Evolutionary conservation across 23 tunicate genomes (phyloP), one percentile per base, ranked within the genome.

Genomic region (Corella eumyota): DNA sequence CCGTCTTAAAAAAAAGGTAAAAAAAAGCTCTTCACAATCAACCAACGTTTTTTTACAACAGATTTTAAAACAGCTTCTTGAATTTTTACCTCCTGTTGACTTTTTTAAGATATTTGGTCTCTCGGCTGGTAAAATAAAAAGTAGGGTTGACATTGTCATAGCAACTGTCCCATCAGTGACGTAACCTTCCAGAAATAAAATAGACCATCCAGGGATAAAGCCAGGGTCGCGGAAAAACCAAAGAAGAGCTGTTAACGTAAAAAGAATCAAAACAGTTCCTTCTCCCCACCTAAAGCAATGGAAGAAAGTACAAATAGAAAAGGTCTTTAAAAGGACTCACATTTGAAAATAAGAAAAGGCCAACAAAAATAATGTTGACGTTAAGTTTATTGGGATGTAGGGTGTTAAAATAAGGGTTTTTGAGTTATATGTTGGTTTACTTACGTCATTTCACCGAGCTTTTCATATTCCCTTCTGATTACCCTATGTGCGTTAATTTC

Each of bases 191-290:
- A 33, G 46, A 35, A 83, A 83, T 17, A 83, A 1, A 36, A 35
- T 49, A 0, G 85, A 36, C 76, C 78, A 83, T 7, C 93, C 93
- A 28, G 82, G 69, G 76, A 83, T 83, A 58, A 69, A 83, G 24
- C 93, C 93, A 0, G 93, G 93, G 21, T 77, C 70, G 6, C 93
- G 83, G 49, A 83, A 83, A 36, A 76, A 83, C 93, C 93, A 83
- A 30, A 83, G 63, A 20, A 83, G 48, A 5, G 71, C 70, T 5
- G 75, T 56, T 15, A 47, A 4, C 2, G 57, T 50, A 34, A 83
- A 83, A 13, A 76, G 36, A 15, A 35, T 17, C 9, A 76, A 23
- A 20, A 83, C 93, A 20, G 75, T 66, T 6, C 67, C 55, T 66
- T 83, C 93, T 31, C 45, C 61, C 82, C 76, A 79, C 56, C 87